These are phyloP conservation scores for Gavia stellata DNA, from an alignment of 2,113 vertebrate genomes.

Conservation along the genomic window DNA sequence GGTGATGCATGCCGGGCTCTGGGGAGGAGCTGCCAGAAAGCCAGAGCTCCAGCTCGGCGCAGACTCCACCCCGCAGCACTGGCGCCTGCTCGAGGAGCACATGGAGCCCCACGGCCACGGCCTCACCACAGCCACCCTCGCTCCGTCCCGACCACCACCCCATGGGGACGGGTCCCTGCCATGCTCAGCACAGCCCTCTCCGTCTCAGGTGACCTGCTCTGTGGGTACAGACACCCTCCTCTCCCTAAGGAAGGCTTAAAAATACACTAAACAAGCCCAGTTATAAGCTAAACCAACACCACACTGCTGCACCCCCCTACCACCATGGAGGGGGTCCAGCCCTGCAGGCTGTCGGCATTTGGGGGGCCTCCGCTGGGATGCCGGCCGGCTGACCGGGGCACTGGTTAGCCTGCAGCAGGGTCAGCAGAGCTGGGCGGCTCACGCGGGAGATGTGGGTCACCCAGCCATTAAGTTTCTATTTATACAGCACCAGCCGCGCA, in stretches of 20 bases:
- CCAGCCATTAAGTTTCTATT: constrained; percentile 46
- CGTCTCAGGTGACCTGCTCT: accelerated
- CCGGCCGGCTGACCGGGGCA: accelerated
- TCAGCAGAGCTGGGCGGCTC: background rate
- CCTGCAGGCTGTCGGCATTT: background rate
- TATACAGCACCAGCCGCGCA: background rate
- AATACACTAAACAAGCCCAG: background rate
- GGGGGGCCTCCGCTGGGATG: accelerated
- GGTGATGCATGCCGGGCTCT: background rate
- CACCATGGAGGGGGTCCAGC: background rate
- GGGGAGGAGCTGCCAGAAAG: background rate
- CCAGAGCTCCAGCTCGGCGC: accelerated
- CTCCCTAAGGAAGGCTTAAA: background rate
- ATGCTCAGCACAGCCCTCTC: accelerated
- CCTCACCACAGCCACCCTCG: background rate
- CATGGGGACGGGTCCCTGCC: accelerated
- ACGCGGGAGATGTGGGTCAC: constrained; percentile 42
- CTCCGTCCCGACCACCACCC: background rate
- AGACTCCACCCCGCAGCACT: background rate
- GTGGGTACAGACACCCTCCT: background rate
- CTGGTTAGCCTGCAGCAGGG: background rate
- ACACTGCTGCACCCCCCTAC: background rate
- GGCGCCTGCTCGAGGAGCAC: background rate
- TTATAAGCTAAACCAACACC: accelerated
- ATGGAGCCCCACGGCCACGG: background rate